Evolutionary conservation across 1,140 invertebrate species (phyloP), one percentile per base, ranked within the genome.

Genomic region (Babylonia areolata): DNA sequence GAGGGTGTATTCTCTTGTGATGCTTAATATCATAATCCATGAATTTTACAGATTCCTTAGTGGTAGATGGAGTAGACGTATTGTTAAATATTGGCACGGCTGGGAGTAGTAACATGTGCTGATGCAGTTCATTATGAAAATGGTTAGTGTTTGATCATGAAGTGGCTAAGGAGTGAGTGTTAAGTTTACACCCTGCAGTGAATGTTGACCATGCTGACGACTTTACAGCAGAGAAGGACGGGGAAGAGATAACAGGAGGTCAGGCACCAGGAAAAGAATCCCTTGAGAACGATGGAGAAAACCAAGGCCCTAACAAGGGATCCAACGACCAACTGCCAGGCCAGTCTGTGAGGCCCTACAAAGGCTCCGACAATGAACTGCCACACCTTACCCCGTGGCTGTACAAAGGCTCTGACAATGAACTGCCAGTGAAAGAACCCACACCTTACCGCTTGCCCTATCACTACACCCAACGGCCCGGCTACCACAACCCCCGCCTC

Each of bases 401-500:
- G n/a, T 69, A 28, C 64, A 11, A 69, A 5, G 64, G 64, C 3
- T 31, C 64, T 23, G 37, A 11, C 17, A 79, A 79, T 46, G 77
- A 79, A 42, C 17, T 79, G 2, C 77, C 77, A 46, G n/a, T n/a
- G n/a, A n/a, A n/a, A n/a, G 33, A 42, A 80, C 46, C 42, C 40
- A 28, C 15, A 33, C 73, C 73, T 75, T 2, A 12, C 28, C 64
- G 69, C 31, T 69, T 39, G 5, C 69, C 64, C 20, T 84, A 42
- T 39, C 82, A 71, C 64, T 84, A 73, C 82, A 73, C 64, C 28
- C 1, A 31, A 1, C 82, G 39, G 15, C 37, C 40, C 15, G 40
- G 46, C 12, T 84, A 84, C 69, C 9, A 46, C 33, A 82, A 3
- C 31, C 82, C 82, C 1, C 58, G 82, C 11, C 82, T 33, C 9